Evolutionary conservation across 2,888 invertebrate species (phyloP).

Genomic region (Syrista parreyssii): DNA sequence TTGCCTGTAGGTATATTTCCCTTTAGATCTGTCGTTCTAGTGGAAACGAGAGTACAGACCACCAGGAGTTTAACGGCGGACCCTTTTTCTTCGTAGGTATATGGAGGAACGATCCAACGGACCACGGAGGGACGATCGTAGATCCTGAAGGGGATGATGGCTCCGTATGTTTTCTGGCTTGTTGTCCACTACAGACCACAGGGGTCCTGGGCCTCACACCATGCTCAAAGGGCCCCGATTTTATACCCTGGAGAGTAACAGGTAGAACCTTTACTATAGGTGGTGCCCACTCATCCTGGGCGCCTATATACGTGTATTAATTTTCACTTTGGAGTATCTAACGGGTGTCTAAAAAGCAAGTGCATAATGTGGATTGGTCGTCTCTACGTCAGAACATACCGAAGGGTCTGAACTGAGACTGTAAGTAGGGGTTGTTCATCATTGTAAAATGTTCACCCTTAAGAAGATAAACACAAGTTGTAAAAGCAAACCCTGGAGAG

Average conservation of each 20-base stretch:
- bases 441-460: conserved; percentile 26
- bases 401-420: background rate
- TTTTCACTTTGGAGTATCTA: too few relatives aligned
- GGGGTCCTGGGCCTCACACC: conserved; percentile 48
- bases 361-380: too few relatives aligned
- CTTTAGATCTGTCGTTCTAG: too few relatives aligned
- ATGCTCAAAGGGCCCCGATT: conserved; percentile 49
- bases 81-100: too few relatives aligned
- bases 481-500: conserved; percentile 28
- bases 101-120: too few relatives aligned
- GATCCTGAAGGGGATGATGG: conserved; percentile 24
- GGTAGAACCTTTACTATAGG: conserved; percentile 6
- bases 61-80: too few relatives aligned
- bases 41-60: too few relatives aligned
- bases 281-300: too few relatives aligned
- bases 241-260: conserved; percentile 24
- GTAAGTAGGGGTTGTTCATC: conserved; percentile 7
- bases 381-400: too few relatives aligned
- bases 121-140: background rate
- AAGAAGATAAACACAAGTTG: conserved; percentile 35
- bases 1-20: too few relatives aligned
- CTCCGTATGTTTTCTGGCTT: conserved; percentile 45
- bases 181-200: conserved; percentile 50
- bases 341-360: too few relatives aligned
- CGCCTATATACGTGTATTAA: too few relatives aligned